These are phyloP conservation scores for Procavia capensis DNA, from an alignment of 2,113 vertebrate genomes.

Conservation along the genomic window DNA sequence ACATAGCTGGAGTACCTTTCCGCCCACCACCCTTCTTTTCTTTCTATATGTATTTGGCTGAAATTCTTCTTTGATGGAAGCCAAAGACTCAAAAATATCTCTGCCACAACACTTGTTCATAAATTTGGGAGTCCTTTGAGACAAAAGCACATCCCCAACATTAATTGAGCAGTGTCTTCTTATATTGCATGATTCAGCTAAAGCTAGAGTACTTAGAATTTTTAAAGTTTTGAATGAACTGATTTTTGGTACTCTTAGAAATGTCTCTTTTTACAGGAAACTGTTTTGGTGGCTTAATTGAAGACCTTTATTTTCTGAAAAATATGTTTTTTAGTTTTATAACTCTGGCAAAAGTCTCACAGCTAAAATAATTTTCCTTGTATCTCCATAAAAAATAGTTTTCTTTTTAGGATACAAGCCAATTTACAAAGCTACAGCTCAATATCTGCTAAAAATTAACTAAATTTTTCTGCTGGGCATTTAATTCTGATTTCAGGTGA, in stretches of 20 bases:
- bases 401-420: background rate
- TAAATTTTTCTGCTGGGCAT: background rate
- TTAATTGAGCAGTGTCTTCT: too few relatives aligned
- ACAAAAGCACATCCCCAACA: too few relatives aligned
- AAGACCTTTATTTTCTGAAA: too few relatives aligned
- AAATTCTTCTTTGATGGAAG: background rate
- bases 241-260: background rate
- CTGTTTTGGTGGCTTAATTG: background rate
- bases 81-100: too few relatives aligned
- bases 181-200: too few relatives aligned
- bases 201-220: background rate
- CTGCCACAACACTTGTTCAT: too few relatives aligned
- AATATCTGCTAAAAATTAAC: background rate
- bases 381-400: background rate
- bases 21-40: background rate
- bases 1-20: background rate
- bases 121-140: too few relatives aligned
- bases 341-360: too few relatives aligned
- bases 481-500: too few relatives aligned
- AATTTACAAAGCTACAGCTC: background rate
- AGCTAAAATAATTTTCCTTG: too few relatives aligned
- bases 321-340: background rate
- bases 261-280: background rate
- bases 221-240: background rate
- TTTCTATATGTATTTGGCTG: background rate